phyloP scores from a whole-genome alignment of 2,888 invertebrate genomes.

The Oscheius sp. region DNA sequence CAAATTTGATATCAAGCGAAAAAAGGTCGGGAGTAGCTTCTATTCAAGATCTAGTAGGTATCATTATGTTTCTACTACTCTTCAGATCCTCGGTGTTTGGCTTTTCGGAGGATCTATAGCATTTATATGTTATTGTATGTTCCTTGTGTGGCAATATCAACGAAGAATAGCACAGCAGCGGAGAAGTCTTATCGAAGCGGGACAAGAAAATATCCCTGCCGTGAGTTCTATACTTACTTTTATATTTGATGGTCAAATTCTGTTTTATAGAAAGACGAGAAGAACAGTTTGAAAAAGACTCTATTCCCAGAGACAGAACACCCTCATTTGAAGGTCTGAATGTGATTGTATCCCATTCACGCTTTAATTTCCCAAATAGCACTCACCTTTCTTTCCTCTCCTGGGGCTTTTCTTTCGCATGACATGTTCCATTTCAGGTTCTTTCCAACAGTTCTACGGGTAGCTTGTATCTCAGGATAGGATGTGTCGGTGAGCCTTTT shows the following conservation, averaged over 20 bases:
- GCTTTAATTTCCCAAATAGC: neutral
- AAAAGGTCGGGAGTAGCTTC: slow-evolving; percentile 35
- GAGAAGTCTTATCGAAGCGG: slow-evolving; percentile 30
- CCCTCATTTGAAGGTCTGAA: slow-evolving; percentile 17
- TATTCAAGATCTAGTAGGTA: slow-evolving; percentile 45
- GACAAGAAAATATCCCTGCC: slow-evolving; percentile 8
- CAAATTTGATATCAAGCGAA: slow-evolving; percentile 46
- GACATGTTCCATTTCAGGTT: slow-evolving; percentile 30
- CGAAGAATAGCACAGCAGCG: slow-evolving; percentile 33
- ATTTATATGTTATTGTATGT: slow-evolving; percentile 50
- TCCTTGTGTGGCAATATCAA: slow-evolving; percentile 41
- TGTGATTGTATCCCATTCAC: neutral
- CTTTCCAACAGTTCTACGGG: slow-evolving; percentile 58
- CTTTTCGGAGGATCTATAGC: slow-evolving; percentile 48
- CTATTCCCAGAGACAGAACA: slow-evolving; percentile 3
- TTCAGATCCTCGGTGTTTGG: slow-evolving; percentile 46
- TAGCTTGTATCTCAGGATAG: slow-evolving; percentile 55
- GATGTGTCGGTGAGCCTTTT: slow-evolving; percentile 48
- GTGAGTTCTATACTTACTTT: neutral
- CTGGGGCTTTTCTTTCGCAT: neutral
- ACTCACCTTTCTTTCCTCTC: neutral
- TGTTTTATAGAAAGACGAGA: slow-evolving; percentile 12
- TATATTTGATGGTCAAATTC: neutral
- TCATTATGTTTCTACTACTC: neutral
- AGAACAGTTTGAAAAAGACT: neutral